phyloP scores from a whole-genome alignment of 2,797 vertebrate species.

The Danio choprae region DNA sequence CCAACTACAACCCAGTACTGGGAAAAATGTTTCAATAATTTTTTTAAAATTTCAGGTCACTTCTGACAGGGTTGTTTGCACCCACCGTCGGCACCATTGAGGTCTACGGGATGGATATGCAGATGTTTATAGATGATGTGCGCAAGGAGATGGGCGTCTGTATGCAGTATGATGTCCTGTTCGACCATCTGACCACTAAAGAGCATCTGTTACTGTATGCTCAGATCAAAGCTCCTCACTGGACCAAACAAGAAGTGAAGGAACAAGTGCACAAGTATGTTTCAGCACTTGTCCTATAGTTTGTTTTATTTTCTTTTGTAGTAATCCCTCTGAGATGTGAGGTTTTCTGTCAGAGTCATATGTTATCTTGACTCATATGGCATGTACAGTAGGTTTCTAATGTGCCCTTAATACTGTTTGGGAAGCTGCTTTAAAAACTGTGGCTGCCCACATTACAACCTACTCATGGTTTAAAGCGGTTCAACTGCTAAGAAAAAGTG shows the following conservation, averaged over 20 bases:
- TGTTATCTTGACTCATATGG: not conserved
- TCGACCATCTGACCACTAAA: slow-evolving; percentile 91
- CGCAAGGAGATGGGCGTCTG: slow-evolving; percentile 92
- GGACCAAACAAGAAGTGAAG: slow-evolving; percentile 81
- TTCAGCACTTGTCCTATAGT: not conserved
- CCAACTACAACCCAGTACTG: too few species aligned
- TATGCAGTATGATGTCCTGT: slow-evolving; percentile 96
- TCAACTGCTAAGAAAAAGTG: not conserved
- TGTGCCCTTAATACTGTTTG: not conserved
- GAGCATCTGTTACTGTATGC: slow-evolving; percentile 94
- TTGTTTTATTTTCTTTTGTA: not conserved
- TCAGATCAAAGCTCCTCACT: slow-evolving; percentile 93
- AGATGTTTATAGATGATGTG: slow-evolving; percentile 78
- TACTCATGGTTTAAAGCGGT: slow-evolving; percentile 1
- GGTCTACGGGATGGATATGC: slow-evolving; percentile 91
- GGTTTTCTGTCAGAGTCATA: not conserved
- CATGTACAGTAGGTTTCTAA: not conserved
- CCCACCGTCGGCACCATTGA: slow-evolving; percentile 88
- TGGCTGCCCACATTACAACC: not conserved
- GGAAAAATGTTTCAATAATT: too few species aligned
- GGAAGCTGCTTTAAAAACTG: not conserved
- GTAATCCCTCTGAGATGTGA: not conserved
- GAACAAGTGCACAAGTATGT: slow-evolving; percentile 89
- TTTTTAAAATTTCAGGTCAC: slow-evolving; percentile 81
- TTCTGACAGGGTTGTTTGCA: slow-evolving; percentile 91